Conservation (phyloP, 2,888 invertebrate genomes). For the Nebria salina region DNA sequence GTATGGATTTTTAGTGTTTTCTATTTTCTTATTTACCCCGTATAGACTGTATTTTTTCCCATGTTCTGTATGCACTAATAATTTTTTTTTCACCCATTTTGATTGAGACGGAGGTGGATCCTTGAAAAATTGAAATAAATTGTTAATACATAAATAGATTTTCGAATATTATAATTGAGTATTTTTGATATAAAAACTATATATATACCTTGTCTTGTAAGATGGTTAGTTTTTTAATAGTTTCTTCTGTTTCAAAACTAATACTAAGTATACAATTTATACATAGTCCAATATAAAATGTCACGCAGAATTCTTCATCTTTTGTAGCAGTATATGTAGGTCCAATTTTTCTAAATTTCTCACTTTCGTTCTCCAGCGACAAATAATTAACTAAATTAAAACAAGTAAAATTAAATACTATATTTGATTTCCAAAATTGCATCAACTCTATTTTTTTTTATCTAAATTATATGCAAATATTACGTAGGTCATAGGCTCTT, state of each 20-base stretch:
- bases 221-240: neutral
- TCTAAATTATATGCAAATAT: neutral
- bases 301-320: neutral
- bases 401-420: neutral
- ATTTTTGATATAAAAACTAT: neutral
- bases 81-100: no score
- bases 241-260: neutral
- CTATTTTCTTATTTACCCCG: no score
- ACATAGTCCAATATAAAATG: neutral
- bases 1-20: no score
- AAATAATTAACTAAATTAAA: neutral
- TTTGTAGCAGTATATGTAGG: neutral
- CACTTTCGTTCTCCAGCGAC: neutral
- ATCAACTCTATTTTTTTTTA: neutral
- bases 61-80: no score
- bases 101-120: no score
- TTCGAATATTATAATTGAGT: neutral
- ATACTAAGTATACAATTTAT: neutral
- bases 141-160: neutral
- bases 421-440: neutral
- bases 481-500: neutral
- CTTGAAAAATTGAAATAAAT: neutral
- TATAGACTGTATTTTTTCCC: no score
- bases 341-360: neutral
- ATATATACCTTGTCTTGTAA: neutral